A percentile compares a stretch with the other conserved stretches of the same genome.
Conservation (phyloP, 2,113 vertebrate species). For the Chionis minor region DNA sequence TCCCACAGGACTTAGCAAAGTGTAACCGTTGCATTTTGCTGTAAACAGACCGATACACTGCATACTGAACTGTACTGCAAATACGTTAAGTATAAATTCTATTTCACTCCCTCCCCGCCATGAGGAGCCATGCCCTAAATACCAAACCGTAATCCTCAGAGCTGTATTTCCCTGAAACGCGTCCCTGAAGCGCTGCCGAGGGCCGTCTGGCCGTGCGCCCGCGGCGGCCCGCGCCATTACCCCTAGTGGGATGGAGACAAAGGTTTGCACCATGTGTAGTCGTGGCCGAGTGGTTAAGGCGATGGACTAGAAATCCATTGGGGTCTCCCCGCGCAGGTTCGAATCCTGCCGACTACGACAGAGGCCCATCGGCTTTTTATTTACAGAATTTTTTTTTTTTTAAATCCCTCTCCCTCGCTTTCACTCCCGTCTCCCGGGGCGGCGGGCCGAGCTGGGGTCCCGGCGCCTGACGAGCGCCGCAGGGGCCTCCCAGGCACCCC, state of each 20-base stretch:
- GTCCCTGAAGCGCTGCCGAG: too few species aligned
- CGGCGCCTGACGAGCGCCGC: rapidly evolving
- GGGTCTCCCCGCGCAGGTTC: constrained; percentile 95
- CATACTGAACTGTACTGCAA: background rate
- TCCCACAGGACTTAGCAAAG: rapidly evolving
- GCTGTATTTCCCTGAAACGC: background rate
- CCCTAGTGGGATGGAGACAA: too few species aligned
- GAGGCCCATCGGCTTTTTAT: rapidly evolving
- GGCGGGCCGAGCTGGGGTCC: rapidly evolving
- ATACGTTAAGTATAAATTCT: background rate
- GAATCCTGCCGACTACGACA: constrained; percentile 89
- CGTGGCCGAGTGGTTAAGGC: constrained; percentile 88
- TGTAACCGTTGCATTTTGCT: background rate
- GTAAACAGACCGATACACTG: background rate
- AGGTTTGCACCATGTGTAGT: too few species aligned
- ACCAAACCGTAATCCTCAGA: rapidly evolving
- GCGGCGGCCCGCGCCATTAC: too few species aligned
- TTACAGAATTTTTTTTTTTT: rapidly evolving
- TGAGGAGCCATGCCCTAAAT: too few species aligned
- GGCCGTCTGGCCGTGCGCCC: too few species aligned
- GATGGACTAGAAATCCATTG: constrained; percentile 86
- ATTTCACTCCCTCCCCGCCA: background rate
- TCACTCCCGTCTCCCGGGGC: rapidly evolving
- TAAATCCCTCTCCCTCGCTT: rapidly evolving
- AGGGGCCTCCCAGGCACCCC: rapidly evolving